Evolutionary conservation across 2,797 vertebrate species (phyloP).

Genomic region (Anableps anableps): DNA sequence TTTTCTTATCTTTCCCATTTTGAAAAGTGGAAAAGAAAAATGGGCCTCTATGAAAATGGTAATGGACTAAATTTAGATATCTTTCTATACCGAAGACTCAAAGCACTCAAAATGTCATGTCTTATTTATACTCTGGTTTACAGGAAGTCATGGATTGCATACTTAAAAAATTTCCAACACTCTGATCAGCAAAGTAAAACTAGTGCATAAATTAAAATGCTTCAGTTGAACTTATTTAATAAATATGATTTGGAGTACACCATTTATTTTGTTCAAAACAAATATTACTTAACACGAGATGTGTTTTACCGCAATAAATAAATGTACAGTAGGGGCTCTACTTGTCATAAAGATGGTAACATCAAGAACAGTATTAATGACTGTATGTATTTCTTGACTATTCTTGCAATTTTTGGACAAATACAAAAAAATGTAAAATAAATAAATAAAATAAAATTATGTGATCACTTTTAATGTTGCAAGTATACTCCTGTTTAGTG

Average conservation of each 20-base stretch:
- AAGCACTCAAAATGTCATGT: not conserved
- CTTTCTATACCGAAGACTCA: not conserved
- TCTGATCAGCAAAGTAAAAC: not conserved
- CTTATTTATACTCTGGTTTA: not conserved
- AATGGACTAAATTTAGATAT: too few relatives aligned
- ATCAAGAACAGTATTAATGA: slow-evolving; percentile 11
- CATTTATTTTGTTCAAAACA: not conserved
- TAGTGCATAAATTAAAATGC: not conserved
- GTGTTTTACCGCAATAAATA: not conserved
- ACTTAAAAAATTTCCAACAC: not conserved
- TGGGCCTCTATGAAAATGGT: too few relatives aligned
- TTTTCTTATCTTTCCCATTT: too few relatives aligned
- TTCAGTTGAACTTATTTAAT: not conserved
- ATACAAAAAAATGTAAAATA: not conserved
- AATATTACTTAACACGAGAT: not conserved
- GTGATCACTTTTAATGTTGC: not conserved
- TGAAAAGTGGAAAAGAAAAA: too few relatives aligned
- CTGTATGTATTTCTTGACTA: slow-evolving; percentile 39
- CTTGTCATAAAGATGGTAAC: slow-evolving; percentile 41
- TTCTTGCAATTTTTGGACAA: slow-evolving; percentile 40
- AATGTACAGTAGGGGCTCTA: too few relatives aligned
- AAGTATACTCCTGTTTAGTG: not conserved
- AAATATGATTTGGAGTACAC: not conserved
- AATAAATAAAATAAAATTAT: not conserved
- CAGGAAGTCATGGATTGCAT: not conserved